These are phyloP conservation scores for Papilio aristodemus DNA, from an alignment of 1,140 invertebrate species.

Conservation along the genomic window DNA sequence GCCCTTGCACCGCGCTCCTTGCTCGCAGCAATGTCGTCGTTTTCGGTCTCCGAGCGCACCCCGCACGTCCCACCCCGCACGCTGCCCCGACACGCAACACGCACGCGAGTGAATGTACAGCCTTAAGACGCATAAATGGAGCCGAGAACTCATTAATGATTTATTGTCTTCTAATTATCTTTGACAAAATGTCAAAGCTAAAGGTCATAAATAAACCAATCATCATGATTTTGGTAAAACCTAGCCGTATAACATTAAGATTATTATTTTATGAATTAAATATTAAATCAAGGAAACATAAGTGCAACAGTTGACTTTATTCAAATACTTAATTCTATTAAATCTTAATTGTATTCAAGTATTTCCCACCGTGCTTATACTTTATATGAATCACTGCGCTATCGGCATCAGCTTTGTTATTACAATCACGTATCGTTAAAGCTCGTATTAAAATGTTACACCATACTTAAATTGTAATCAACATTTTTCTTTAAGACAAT, in stretches of 20 bases:
- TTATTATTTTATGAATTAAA: too few relatives aligned
- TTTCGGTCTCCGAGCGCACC: slow-evolving; percentile 58
- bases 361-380: background rate
- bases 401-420: too few relatives aligned
- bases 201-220: background rate
- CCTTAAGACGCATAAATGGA: slow-evolving; percentile 34
- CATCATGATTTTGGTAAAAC: too few relatives aligned
- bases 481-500: background rate
- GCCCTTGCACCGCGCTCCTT: slow-evolving; percentile 58
- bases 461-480: background rate
- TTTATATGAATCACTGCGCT: background rate
- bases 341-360: too few relatives aligned
- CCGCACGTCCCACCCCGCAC: slow-evolving; percentile 39
- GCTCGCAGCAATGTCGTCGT: slow-evolving; percentile 59
- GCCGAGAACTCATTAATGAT: slow-evolving; percentile 20
- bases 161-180: slow-evolving; percentile 25
- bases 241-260: too few relatives aligned
- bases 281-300: too few relatives aligned
- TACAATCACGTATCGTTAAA: background rate
- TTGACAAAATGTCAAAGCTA: slow-evolving; percentile 18
- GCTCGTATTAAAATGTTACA: background rate
- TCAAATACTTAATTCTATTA: too few relatives aligned
- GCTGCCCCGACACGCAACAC: slow-evolving; percentile 38
- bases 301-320: background rate
- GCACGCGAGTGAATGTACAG: slow-evolving; percentile 62